Base-by-base conservation (phyloP, 1,140 invertebrate species). In the Neuroterus valhalla region DNA sequence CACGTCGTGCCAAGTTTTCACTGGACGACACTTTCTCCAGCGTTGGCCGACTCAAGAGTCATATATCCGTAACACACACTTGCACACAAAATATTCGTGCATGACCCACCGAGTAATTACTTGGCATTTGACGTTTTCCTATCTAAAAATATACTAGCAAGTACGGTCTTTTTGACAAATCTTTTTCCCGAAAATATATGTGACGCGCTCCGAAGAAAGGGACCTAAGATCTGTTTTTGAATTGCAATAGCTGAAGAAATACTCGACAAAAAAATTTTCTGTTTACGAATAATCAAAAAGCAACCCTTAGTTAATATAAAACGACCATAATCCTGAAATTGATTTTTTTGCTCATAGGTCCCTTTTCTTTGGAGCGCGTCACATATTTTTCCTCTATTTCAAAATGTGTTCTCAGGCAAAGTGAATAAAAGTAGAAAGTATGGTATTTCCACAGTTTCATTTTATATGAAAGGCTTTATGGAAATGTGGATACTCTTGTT, bases 21-120 rank as follows among this genome's bases (percentile, higher is more conserved):
- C 55, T 62, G 55, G 55, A 38, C 26, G 55, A 62, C 2, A 62
- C 55, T 62, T 62, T 62, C 26, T 31, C 55, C 12, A 62, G 26
- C 8, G 26, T 21, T 15, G 23, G 12, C 21, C 26, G n/a, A 62
- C 52, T 62, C 52, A 62, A 62, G 31, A 62, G 52, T 15, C 11
- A 31, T 31, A 23, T 55, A 62, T 15, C 26, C 8, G 23, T 62
- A 26, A 15, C 15, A 11, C 26, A 14, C 26, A 31, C 26, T 21
- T 19, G 46, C 10, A 14, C 52, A 12, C 15, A 15, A 23, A 12
- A 52, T 52, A 19, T 14, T 10, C 10, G 50, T 52, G 6, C 12
- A 55, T 23, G 14, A 62, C 14, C 31, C 55, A n/a, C 31, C 26
- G 8, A 62, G 55, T 62, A 23, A 62, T 62, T 62, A 23, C n/a